Base-by-base conservation (phyloP, 2,113 vertebrate species). In the Heloderma charlesbogerti region DNA sequence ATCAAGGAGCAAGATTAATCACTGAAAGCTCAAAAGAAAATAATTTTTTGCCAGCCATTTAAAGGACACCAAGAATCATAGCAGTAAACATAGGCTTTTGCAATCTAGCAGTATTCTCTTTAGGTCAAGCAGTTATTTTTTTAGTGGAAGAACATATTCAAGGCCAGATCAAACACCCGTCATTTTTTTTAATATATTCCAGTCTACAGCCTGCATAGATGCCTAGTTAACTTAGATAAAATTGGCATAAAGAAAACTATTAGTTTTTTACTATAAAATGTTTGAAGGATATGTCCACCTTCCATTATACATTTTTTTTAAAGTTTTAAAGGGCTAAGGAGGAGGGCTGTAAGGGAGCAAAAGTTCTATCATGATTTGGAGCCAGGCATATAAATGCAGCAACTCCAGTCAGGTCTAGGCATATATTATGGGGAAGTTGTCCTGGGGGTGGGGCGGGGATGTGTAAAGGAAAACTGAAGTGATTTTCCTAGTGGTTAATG, bases 61-160 rank as follows among this genome's bases (percentile, higher is more conserved):
- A 20, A 63, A 63, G 60, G 60, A 3, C 20, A 63, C 18, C 22
- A 63, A 13, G 3, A 63, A 63, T 63, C 60, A 20, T 22, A 63
- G 20, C 60, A 20, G 60, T 18, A 63, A 63, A 63, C 5, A 18
- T 63, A 20, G 60, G 4, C 60, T 20, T 63, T 63, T 20, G 40
- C 31, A 57, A 81, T 0, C 0, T 77, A 2, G 7, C 4, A 8
- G 37, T 45, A 12, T 81, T 91, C 34, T 72, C 27, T 8, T 72
- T 13, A 3, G 2, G 10, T 72, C 34, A 34, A 13, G 31, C 69
- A 31, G 34, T 8, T 29, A 20, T 48, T 9, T 75, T 43, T 18
- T 78, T 22, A 78, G 75, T 25, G 43, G 48, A 82, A 57, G 3
- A 82, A 57, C 6, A 18, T 20, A 48, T 27, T 8, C 43, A 3